A percentile compares a stretch with the other conserved stretches of the same genome.
Evolutionary conservation across 2,797 vertebrate species (phyloP).

Genomic region (Phoxinus dragarum): DNA sequence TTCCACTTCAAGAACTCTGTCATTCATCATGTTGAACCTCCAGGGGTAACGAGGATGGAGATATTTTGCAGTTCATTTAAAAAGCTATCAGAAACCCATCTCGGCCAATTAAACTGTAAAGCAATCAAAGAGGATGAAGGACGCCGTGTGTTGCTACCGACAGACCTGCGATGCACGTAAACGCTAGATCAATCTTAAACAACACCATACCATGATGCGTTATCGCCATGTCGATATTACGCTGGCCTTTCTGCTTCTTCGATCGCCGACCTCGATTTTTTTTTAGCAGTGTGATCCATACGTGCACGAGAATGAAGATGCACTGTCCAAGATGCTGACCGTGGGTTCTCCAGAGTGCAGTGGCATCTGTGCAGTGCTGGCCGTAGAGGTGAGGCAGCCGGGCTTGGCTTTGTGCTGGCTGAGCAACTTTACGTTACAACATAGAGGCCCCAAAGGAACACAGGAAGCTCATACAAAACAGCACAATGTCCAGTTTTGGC

Average conservation of each 20-base stretch:
- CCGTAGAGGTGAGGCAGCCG: constrained; percentile 16
- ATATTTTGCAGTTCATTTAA: constrained; percentile 54
- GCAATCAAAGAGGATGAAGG: constrained; percentile 41
- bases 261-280: constrained; percentile 9
- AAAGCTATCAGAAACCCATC: constrained; percentile 48
- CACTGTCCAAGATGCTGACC: constrained; percentile 26
- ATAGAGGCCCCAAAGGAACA: constrained; percentile 25
- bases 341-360: constrained; percentile 5
- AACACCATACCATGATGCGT: not conserved
- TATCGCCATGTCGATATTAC: not conserved
- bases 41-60: constrained; percentile 44
- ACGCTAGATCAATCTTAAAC: constrained; percentile 34
- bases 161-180: not conserved
- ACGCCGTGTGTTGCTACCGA: not conserved
- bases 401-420: constrained; percentile 41
- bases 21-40: constrained; percentile 47
- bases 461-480: constrained; percentile 34
- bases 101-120: constrained; percentile 43
- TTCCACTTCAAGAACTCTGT: constrained; percentile 36
- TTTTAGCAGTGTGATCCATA: constrained; percentile 30
- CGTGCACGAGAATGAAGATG: constrained; percentile 21
- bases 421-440: constrained; percentile 40
- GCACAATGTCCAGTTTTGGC: constrained; percentile 40
- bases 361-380: constrained; percentile 39
- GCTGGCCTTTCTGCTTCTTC: not conserved